Percentiles rank a stretch among this genome's conserved stretches.
These are phyloP conservation scores for Bostrychus sinensis DNA, from an alignment of 2,113 vertebrate genomes.

Conservation along the genomic window DNA sequence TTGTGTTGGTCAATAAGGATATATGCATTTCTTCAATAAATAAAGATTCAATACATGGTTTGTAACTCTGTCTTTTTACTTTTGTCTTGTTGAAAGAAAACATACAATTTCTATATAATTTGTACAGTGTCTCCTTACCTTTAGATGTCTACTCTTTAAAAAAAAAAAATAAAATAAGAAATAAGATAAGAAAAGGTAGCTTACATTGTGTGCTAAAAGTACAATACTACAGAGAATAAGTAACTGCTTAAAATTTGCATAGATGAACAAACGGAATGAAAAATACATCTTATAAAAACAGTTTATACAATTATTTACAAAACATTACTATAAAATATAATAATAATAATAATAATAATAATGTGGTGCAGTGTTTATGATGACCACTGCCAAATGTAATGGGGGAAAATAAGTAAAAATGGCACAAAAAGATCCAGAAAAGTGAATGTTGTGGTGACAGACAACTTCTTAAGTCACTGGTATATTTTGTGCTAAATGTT, in stretches of 20 bases:
- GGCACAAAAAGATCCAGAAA: not conserved
- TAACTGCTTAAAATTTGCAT: not conserved
- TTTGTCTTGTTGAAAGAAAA: not conserved
- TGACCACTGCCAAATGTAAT: no score
- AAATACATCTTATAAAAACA: not conserved
- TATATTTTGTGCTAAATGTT: slow-evolving; percentile 3
- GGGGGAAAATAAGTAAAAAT: not conserved
- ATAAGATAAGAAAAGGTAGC: not conserved
- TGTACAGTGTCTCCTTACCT: not conserved
- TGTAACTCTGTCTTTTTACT: no score
- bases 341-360: no score
- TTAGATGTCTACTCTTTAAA: not conserved
- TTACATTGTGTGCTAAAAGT: not conserved
- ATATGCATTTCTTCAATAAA: not conserved
- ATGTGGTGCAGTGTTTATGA: not conserved
- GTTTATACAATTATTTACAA: slow-evolving; percentile 3
- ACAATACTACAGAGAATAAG: not conserved
- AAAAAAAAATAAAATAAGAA: not conserved
- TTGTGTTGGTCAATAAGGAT: slow-evolving; percentile 35
- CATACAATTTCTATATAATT: not conserved
- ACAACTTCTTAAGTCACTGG: not conserved
- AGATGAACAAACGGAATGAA: not conserved
- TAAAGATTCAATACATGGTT: not conserved
- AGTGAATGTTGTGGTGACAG: not conserved
- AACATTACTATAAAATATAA: not conserved